phyloP scores from a whole-genome alignment of 2,113 vertebrate species.

The Murina feae region DNA sequence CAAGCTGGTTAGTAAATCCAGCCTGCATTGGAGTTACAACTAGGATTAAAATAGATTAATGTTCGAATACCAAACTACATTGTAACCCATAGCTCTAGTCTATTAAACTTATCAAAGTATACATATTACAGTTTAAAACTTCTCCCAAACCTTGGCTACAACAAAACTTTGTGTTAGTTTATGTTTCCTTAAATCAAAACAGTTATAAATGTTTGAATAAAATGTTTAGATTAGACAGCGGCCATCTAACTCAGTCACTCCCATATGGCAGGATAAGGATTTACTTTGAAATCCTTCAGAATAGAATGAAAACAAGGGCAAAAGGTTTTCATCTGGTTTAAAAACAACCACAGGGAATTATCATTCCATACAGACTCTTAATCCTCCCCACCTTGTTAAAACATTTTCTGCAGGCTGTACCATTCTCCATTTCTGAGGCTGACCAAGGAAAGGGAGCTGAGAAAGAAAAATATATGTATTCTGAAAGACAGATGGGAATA shows the following conservation, averaged over 20 bases:
- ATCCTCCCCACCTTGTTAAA: neutral
- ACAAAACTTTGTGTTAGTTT: neutral
- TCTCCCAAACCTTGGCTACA: neutral
- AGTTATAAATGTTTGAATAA: constrained; percentile 8
- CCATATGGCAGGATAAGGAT: neutral
- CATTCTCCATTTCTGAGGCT: neutral
- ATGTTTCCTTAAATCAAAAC: constrained; percentile 4
- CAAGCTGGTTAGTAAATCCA: constrained; percentile 15
- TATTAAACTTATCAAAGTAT: neutral
- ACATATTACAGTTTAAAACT: neutral
- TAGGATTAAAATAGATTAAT: constrained; percentile 32
- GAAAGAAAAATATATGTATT: neutral
- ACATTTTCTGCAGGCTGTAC: neutral
- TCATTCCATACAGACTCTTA: neutral
- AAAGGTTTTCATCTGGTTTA: neutral
- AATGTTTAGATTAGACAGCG: constrained; percentile 23
- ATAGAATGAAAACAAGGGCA: constrained; percentile 19
- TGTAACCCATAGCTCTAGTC: neutral
- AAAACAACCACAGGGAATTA: neutral
- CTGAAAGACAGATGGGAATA: neutral
- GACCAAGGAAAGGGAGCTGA: neutral
- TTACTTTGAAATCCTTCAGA: constrained; percentile 20
- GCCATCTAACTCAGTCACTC: neutral
- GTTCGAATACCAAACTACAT: neutral
- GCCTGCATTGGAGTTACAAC: neutral